Evolutionary conservation across 2,113 vertebrate genomes (phyloP).

Genomic region (Bettongia penicillata): DNA sequence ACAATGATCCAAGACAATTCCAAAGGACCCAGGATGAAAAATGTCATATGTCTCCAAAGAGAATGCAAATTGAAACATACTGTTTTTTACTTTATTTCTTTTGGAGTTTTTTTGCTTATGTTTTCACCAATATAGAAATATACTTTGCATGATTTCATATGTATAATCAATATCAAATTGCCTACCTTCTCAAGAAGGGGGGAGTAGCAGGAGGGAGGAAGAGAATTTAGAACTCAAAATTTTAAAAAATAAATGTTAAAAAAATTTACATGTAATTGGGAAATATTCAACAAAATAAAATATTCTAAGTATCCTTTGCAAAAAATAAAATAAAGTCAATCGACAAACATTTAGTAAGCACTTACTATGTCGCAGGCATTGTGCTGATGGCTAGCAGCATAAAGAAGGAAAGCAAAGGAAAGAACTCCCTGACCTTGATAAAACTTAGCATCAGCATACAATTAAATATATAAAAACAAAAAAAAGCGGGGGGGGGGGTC

Average conservation of each 20-base stretch:
- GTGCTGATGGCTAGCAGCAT: not conserved
- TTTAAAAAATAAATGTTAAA: not conserved
- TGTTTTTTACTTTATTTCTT: not conserved
- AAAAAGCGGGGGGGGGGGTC: too few relatives aligned
- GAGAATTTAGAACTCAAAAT: not conserved
- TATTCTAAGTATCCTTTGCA: not conserved
- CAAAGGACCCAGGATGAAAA: not conserved
- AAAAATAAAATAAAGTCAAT: not conserved
- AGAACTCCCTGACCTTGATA: not conserved
- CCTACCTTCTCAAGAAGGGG: not conserved
- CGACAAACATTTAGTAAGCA: not conserved
- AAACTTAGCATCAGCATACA: not conserved
- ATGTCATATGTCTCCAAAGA: not conserved
- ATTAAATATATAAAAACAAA: not conserved
- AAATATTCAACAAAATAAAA: not conserved
- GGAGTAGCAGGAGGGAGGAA: not conserved
- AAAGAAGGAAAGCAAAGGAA: not conserved
- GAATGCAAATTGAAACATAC: not conserved
- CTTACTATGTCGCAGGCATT: not conserved
- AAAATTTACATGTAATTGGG: not conserved
- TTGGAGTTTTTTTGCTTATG: too few relatives aligned
- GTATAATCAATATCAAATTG: not conserved
- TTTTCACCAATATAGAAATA: not conserved
- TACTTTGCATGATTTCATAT: not conserved
- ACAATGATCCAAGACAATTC: too few relatives aligned